phyloP scores from a whole-genome alignment of 2,888 invertebrate genomes.

The Odiellus spinosus region DNA sequence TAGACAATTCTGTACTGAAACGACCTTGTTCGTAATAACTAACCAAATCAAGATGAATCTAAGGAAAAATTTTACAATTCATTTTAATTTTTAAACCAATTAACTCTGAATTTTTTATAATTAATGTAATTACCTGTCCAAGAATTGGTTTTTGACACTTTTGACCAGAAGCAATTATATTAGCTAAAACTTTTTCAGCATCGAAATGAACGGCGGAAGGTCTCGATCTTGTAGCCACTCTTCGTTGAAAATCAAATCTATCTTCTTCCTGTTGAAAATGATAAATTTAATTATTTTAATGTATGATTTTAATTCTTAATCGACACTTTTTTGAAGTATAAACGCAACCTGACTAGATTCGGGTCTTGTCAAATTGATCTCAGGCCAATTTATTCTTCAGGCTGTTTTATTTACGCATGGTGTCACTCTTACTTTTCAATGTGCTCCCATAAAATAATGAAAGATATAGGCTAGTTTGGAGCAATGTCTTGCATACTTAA shows the following conservation, averaged over 20 bases:
- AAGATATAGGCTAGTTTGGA: too few relatives aligned
- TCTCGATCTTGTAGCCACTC: slow-evolving; percentile 24
- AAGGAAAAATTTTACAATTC: not conserved
- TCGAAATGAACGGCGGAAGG: slow-evolving; percentile 33
- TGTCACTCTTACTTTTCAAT: too few relatives aligned
- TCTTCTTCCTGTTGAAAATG: slow-evolving; percentile 18
- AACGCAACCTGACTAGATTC: not conserved
- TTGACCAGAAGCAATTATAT: slow-evolving; percentile 16
- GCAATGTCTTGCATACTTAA: too few relatives aligned
- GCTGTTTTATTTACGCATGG: too few relatives aligned
- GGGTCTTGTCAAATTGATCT: too few relatives aligned
- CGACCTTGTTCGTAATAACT: slow-evolving; percentile 39
- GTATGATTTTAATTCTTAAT: not conserved
- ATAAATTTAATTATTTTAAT: not conserved
- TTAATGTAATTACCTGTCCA: slow-evolving; percentile 34
- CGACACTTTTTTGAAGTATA: not conserved
- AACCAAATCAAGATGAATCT: slow-evolving; percentile 38
- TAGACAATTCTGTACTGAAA: slow-evolving; percentile 24
- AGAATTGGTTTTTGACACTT: slow-evolving; percentile 31
- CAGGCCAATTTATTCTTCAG: too few relatives aligned
- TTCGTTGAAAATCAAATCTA: slow-evolving; percentile 20
- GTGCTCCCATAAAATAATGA: too few relatives aligned
- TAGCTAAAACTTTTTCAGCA: slow-evolving; percentile 27
- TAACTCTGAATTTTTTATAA: too few relatives aligned
- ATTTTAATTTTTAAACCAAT: not conserved